Evolutionary conservation across 2,888 invertebrate species (phyloP).

Genomic region (Sturmia bella): DNA sequence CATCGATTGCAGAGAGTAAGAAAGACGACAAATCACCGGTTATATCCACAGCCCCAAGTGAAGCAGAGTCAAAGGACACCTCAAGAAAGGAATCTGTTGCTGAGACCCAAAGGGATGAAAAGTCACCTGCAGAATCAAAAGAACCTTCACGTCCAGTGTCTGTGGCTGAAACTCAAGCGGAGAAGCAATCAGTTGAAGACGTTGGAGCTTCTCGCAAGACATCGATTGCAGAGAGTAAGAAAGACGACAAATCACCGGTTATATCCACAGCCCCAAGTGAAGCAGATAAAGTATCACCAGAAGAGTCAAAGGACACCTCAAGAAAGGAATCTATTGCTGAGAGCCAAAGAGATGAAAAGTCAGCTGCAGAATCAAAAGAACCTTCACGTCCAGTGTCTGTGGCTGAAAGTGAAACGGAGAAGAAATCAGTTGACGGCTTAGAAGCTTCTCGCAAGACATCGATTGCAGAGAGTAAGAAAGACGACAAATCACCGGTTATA

Average conservation of each 20-base stretch:
- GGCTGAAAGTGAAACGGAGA: constrained; percentile 64
- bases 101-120: constrained; percentile 69
- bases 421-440: constrained; percentile 52
- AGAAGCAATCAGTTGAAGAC: constrained; percentile 52
- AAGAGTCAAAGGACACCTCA: constrained; percentile 53
- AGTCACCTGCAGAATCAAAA: constrained; percentile 63
- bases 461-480: constrained; percentile 43
- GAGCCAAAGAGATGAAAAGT: constrained; percentile 62
- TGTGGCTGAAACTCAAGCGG: constrained; percentile 25
- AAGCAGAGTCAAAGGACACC: constrained; percentile 32
- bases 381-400: constrained; percentile 63
- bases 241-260: constrained; percentile 64
- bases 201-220: constrained; percentile 45
- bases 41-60: constrained; percentile 58
- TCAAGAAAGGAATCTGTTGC: constrained; percentile 59
- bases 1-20: constrained; percentile 48
- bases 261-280: constrained; percentile 61
- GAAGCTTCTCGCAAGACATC: constrained; percentile 39
- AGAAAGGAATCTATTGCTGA: constrained; percentile 62
- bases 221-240: constrained; percentile 61
- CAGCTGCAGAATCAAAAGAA: constrained; percentile 48
- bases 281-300: constrained; percentile 38
- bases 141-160: constrained; percentile 40
- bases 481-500: constrained; percentile 23
- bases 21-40: constrained; percentile 55